Evolutionary conservation across 1,140 invertebrate genomes (phyloP).

Genomic region (Euglossa dilemma): DNA sequence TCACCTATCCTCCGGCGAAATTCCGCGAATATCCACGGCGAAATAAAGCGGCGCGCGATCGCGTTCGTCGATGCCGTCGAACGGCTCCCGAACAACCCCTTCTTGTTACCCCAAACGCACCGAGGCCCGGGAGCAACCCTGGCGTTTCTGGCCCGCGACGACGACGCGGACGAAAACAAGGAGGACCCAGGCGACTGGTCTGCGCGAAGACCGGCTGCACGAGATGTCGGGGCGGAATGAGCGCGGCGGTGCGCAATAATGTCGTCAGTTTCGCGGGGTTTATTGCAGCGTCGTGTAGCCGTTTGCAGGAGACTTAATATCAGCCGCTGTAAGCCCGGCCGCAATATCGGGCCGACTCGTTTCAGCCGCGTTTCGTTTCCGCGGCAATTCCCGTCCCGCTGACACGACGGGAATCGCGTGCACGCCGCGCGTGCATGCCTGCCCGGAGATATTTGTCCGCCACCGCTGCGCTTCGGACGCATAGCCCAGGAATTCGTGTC

Average conservation of each 20-base stretch:
- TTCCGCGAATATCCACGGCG: conserved; percentile 9
- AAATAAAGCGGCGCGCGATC: neutral
- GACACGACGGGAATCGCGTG: conserved; percentile 36
- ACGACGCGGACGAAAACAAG: conserved; percentile 4
- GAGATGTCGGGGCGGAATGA: conserved; percentile 24
- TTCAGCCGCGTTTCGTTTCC: conserved; percentile 27
- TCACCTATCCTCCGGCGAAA: neutral
- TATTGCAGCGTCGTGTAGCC: conserved; percentile 38
- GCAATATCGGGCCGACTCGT: conserved; percentile 44
- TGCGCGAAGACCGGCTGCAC: neutral
- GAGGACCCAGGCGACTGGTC: neutral
- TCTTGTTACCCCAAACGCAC: neutral
- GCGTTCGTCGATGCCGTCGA: too few species aligned
- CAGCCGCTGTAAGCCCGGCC: conserved; percentile 17
- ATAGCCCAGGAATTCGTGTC: conserved; percentile 34
- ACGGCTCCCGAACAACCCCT: too few species aligned
- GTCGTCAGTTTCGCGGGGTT: conserved; percentile 41
- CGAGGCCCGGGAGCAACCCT: neutral
- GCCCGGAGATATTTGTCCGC: conserved; percentile 35
- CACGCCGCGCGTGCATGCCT: conserved; percentile 8
- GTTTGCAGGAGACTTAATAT: conserved; percentile 44
- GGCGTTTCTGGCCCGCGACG: neutral
- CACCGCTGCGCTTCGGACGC: neutral
- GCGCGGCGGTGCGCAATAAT: conserved; percentile 29
- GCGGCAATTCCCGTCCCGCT: conserved; percentile 29